Evolutionary conservation across 2,888 invertebrate genomes (phyloP).

Genomic region (Eristalinus aeneus): DNA sequence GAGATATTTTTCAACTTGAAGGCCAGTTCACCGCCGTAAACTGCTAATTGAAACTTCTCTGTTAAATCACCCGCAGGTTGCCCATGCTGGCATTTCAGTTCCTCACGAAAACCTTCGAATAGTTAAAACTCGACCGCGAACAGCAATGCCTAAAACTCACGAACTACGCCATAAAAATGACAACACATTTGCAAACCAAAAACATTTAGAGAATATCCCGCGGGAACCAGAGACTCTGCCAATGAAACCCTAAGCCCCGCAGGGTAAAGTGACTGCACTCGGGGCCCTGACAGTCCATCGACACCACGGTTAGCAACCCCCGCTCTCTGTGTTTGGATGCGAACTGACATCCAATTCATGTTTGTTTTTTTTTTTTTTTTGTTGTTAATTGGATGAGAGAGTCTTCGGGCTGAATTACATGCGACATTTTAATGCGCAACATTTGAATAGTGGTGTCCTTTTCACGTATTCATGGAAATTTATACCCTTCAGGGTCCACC

Average conservation of each 20-base stretch:
- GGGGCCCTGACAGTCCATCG: neutral
- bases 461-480: slow-evolving; percentile 68
- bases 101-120: too few relatives aligned
- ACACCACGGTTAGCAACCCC: slow-evolving; percentile 45
- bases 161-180: neutral
- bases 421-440: slow-evolving; percentile 71
- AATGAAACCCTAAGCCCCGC: neutral
- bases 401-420: slow-evolving; percentile 67
- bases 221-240: neutral
- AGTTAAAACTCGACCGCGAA: too few relatives aligned
- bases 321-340: slow-evolving; percentile 37
- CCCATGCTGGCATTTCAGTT: too few relatives aligned
- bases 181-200: neutral
- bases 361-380: slow-evolving; percentile 32
- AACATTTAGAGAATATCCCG: neutral
- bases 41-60: too few relatives aligned
- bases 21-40: too few relatives aligned
- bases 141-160: too few relatives aligned
- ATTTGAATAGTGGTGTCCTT: slow-evolving; percentile 71
- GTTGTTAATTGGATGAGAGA: slow-evolving; percentile 65
- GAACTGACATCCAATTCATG: slow-evolving; percentile 26
- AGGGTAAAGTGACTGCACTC: neutral
- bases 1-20: too few relatives aligned
- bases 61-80: too few relatives aligned
- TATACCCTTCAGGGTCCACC: slow-evolving; percentile 67